Base-by-base conservation (phyloP, 2,113 vertebrate genomes). In the Alces alces region DNA sequence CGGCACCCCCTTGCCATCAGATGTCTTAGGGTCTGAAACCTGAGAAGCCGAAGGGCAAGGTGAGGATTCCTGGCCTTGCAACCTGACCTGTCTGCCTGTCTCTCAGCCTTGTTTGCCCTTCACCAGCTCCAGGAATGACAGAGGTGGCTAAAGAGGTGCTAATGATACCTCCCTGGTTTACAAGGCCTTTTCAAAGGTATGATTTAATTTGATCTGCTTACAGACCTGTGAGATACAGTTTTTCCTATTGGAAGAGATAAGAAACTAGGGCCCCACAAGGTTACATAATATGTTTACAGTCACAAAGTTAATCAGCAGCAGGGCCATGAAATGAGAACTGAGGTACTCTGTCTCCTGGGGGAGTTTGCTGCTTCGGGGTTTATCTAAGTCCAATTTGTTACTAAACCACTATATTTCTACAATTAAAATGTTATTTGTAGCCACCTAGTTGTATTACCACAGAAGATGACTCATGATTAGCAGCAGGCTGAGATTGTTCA, bases 371-470 rank as follows among this genome's bases (percentile, higher is more conserved):
- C 47, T 4, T 12, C 3, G 3, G 2, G 47, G 47, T 50, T 94
- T 79, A 76, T 86, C 57, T 23, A 80, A 95, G 76, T 80, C 58
- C 78, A 82, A 78, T 45, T 91, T 93, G 39, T 76, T 89, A 58
- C 25, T 87, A 54, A 92, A 82, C 36, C 30, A 36, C 27, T 36
- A 43, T 47, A 60, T 82, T 95, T 89, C 52, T 86, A 30, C 60
- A 85, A 86, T 76, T 90, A 64, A 96, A 96, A 70, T 82, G 50
- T 55, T 73, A 27, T 45, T 84, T 93, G 60, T 93, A 84, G 64
- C 76, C 87, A 50, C n/a, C 36, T 45, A 45, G n/a, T 70, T 91
- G 17, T 82, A 39, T 61, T 60, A 73, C 76, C 76, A 27, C 30
- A 73, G 83, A 86, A 73, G 23, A 79, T 52, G 70, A 89, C 73